Conservation (phyloP, 1,140 invertebrate genomes). For the Atta texana region DNA sequence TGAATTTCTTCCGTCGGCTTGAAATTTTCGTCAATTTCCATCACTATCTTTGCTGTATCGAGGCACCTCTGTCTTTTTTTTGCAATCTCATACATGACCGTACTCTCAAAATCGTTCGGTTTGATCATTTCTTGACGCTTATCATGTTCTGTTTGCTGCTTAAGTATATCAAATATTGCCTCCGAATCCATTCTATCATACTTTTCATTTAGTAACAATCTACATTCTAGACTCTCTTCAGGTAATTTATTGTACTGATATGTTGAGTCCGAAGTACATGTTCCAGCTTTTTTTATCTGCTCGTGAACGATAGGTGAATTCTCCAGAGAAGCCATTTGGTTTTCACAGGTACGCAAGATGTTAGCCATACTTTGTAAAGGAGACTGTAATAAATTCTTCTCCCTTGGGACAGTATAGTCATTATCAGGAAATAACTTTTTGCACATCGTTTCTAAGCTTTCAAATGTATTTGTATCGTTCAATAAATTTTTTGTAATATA, state of each 20-base stretch:
- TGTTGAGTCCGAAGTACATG: background rate
- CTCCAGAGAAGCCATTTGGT: conserved; percentile 76
- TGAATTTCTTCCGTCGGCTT: conserved; percentile 19
- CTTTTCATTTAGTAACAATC: background rate
- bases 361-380: conserved; percentile 58
- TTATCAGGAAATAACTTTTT: conserved; percentile 67
- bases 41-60: conserved; percentile 76
- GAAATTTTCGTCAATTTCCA: conserved; percentile 73
- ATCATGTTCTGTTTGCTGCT: background rate
- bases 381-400: conserved; percentile 44
- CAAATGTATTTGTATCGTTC: conserved; percentile 67
- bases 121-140: background rate
- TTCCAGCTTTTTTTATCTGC: background rate
- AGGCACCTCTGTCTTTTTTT: conserved; percentile 77
- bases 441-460: conserved; percentile 73
- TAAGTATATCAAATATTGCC: background rate
- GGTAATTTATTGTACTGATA: background rate
- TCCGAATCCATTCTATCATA: background rate
- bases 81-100: conserved; percentile 74
- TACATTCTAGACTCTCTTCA: background rate
- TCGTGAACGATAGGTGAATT: background rate
- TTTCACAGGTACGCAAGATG: conserved; percentile 65
- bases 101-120: conserved; percentile 68
- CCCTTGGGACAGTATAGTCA: background rate
- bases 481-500: background rate